Evolutionary conservation across 2,113 vertebrate species (phyloP).

Genomic region (Chlorodrepanis virens): DNA sequence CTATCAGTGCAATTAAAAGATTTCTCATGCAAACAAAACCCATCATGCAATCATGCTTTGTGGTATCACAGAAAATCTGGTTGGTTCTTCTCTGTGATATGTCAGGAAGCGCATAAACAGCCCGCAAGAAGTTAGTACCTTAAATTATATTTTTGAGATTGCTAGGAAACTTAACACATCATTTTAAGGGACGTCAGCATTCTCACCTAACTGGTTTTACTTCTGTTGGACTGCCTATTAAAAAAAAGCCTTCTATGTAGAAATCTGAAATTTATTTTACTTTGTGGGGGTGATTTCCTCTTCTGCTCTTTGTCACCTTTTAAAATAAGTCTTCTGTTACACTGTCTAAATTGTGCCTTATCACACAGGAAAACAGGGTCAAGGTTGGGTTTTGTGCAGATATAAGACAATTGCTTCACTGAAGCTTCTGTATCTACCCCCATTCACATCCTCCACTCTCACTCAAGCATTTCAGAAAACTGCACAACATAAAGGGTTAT

Average conservation of each 20-base stretch:
- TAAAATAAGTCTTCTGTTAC: background rate
- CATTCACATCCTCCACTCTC: background rate
- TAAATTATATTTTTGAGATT: background rate
- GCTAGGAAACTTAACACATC: background rate
- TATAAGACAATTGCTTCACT: background rate
- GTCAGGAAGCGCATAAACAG: slow-evolving; percentile 63
- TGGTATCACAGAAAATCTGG: slow-evolving; percentile 51
- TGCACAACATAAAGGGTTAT: background rate
- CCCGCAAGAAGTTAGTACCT: slow-evolving; percentile 63
- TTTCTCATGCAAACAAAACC: slow-evolving; percentile 79
- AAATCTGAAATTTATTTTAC: background rate
- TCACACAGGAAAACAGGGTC: background rate
- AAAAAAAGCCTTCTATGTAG: background rate
- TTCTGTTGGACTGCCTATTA: background rate
- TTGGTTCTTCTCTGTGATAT: slow-evolving; percentile 38
- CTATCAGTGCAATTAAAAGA: slow-evolving; percentile 30
- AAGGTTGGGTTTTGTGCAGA: background rate
- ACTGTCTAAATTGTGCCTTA: background rate
- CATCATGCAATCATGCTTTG: slow-evolving; percentile 86
- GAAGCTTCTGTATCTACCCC: background rate
- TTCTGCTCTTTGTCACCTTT: background rate
- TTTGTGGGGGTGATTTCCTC: background rate
- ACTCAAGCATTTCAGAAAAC: background rate
- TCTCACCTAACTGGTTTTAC: slow-evolving; percentile 5
- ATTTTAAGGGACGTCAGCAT: background rate